Conservation (phyloP, 2,797 vertebrate species). For the Hirundo rustica region DNA sequence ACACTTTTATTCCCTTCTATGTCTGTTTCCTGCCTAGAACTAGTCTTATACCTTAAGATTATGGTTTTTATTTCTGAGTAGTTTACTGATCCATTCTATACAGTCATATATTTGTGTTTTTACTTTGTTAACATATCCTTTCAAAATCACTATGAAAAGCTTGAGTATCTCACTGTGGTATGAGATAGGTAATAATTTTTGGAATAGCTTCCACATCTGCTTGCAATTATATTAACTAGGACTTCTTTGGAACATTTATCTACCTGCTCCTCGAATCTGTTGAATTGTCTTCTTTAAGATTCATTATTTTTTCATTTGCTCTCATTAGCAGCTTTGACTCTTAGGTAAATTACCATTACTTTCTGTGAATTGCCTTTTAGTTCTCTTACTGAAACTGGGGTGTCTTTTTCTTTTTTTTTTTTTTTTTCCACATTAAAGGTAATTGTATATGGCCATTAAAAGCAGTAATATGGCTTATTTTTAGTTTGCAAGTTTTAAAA, state of each 20-base stretch:
- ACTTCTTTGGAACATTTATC: not conserved
- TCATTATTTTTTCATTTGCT: not conserved
- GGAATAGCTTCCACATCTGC: not conserved
- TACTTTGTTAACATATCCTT: not conserved
- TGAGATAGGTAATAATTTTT: not conserved
- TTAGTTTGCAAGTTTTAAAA: not conserved
- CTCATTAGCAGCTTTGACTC: not conserved
- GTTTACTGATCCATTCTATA: not conserved
- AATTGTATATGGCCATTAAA: not conserved
- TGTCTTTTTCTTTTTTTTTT: not conserved
- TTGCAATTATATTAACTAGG: not conserved
- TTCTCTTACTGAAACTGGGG: not conserved
- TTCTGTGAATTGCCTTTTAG: not conserved
- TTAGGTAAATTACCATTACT: not conserved
- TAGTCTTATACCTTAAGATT: not conserved
- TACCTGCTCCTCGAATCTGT: not conserved
- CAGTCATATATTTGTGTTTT: not conserved
- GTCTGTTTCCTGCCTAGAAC: not conserved
- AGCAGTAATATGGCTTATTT: not conserved
- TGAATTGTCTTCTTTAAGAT: not conserved
- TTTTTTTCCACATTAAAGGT: not conserved
- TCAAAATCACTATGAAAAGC: not conserved
- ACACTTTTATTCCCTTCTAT: not conserved
- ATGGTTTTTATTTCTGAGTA: not conserved
- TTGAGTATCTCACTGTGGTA: not conserved